phyloP scores from a whole-genome alignment of 2,888 invertebrate genomes.

The Epinotia brunnichana region DNA sequence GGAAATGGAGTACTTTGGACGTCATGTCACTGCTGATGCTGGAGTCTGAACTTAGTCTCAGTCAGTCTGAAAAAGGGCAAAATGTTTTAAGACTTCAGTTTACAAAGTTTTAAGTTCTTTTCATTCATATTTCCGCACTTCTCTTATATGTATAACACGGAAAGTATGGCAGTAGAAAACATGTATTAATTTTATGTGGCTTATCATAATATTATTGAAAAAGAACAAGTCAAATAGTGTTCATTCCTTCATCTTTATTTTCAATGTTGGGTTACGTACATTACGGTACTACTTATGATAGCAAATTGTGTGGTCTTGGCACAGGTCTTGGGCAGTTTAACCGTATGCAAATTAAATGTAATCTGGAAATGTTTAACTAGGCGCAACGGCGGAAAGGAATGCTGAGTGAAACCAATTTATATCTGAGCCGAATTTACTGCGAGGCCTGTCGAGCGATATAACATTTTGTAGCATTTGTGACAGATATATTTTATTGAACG shows the following conservation, averaged over 20 bases:
- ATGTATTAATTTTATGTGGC: too few species aligned
- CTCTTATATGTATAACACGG: too few species aligned
- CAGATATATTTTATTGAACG: neutral
- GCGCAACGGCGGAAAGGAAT: neutral
- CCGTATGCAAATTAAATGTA: neutral
- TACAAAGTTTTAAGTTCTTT: too few species aligned
- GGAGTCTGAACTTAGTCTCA: too few species aligned
- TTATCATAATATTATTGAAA: too few species aligned
- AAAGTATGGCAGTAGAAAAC: too few species aligned
- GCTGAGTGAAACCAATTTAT: conserved; percentile 8
- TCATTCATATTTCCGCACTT: too few species aligned
- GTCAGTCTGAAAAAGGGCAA: too few species aligned
- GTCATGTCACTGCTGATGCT: too few species aligned
- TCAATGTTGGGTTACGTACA: neutral
- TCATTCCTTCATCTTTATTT: neutral
- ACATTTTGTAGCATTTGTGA: neutral
- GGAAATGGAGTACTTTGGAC: too few species aligned
- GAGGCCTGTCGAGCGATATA: conserved; percentile 3
- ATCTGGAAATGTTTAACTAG: neutral
- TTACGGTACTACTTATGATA: neutral
- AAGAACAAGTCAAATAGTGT: neutral
- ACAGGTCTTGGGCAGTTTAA: neutral
- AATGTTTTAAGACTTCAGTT: too few species aligned
- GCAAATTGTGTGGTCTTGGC: neutral
- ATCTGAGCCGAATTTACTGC: conserved; percentile 25